Evolutionary conservation across 2,888 invertebrate species (phyloP).

Genomic region (Nomada fucata): DNA sequence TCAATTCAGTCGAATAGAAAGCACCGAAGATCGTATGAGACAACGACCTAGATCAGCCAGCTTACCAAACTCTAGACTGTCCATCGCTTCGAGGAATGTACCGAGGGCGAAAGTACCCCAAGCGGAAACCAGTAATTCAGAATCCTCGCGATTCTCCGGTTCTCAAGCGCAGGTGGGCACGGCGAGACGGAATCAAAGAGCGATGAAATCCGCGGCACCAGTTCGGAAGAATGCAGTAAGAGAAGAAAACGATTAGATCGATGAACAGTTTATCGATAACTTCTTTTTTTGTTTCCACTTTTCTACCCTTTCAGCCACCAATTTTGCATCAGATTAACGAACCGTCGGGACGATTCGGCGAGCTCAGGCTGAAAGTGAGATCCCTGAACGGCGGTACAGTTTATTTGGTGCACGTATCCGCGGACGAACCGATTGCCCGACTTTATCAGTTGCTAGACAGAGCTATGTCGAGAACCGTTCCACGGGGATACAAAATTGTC

Average conservation of each 20-base stretch:
- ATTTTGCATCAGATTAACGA: constrained; percentile 77
- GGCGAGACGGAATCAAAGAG: constrained; percentile 41
- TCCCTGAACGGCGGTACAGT: constrained; percentile 78
- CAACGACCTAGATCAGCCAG: constrained; percentile 75
- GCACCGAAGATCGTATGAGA: constrained; percentile 41
- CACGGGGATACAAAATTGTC: constrained; percentile 77
- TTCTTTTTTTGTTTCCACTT: too few relatives aligned
- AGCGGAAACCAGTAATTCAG: constrained; percentile 47
- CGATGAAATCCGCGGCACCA: constrained; percentile 65
- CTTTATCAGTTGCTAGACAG: constrained; percentile 79
- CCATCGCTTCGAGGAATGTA: constrained; percentile 35
- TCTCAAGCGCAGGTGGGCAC: not conserved
- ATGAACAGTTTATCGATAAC: too few relatives aligned
- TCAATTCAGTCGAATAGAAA: constrained; percentile 19
- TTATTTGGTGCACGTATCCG: constrained; percentile 77
- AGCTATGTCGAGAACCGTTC: constrained; percentile 68
- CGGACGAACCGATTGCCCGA: constrained; percentile 75
- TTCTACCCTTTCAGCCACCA: constrained; percentile 69
- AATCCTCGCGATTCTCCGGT: constrained; percentile 26
- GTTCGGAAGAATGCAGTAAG: constrained; percentile 66
- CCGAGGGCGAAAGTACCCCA: constrained; percentile 57
- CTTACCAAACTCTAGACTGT: constrained; percentile 60
- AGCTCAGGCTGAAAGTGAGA: constrained; percentile 77
- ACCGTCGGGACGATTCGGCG: constrained; percentile 71
- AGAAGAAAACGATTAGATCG: not conserved